Percentiles rank a stretch among this genome's conserved stretches.
phyloP scores from a whole-genome alignment of 2,888 invertebrate species.

The Sarcophaga carnaria region DNA sequence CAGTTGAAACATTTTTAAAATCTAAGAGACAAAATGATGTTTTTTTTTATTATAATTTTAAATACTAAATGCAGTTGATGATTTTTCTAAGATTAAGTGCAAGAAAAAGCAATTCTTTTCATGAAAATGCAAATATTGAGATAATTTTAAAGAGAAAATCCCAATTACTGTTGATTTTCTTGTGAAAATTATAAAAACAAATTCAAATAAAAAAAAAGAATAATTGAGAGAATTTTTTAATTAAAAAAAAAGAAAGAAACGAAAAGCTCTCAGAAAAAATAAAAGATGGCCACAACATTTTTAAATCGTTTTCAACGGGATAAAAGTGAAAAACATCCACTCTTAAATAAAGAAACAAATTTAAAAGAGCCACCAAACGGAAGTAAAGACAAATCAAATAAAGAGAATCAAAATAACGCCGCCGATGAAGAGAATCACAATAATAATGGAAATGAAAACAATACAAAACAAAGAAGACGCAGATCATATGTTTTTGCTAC shows the following conservation, averaged over 20 bases:
- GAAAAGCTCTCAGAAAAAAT: background rate
- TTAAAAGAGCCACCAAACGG: conserved; percentile 45
- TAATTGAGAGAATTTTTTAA: background rate
- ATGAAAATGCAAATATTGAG: conserved; percentile 26
- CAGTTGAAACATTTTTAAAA: conserved; percentile 42
- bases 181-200: background rate
- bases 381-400: conserved; percentile 51
- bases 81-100: background rate
- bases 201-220: background rate
- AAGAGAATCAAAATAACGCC: conserved; percentile 49
- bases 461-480: conserved; percentile 68
- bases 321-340: conserved; percentile 78
- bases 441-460: conserved; percentile 57
- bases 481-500: conserved; percentile 68
- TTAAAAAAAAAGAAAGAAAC: background rate
- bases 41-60: too few relatives aligned
- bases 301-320: conserved; percentile 79
- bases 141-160: background rate
- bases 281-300: conserved; percentile 77
- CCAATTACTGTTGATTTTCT: too few relatives aligned
- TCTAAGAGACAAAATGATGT: too few relatives aligned
- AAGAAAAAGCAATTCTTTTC: background rate
- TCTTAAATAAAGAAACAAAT: conserved; percentile 69
- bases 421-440: conserved; percentile 59
- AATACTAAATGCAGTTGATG: background rate